Evolutionary conservation across 2,113 vertebrate species (phyloP).

Genomic region (Corydoras sp.): DNA sequence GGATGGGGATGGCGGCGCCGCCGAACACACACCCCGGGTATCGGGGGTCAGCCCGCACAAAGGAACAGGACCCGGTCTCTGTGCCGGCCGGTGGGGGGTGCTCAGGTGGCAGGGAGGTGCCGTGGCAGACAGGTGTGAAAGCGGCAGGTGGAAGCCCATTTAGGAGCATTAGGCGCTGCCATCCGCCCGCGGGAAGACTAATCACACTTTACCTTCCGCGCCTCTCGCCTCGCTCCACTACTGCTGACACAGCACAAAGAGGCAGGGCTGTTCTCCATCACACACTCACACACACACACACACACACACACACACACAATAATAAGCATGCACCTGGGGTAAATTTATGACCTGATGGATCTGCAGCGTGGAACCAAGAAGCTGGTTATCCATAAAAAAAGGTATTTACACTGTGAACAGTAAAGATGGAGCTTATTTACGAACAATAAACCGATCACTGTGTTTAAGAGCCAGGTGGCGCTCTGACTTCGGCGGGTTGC

Average conservation of each 20-base stretch:
- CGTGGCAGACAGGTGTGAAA: constrained; percentile 63
- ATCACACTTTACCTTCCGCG: constrained; percentile 64
- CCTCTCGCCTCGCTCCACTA: constrained; percentile 32
- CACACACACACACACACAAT: constrained; percentile 20
- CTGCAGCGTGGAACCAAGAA: constrained; percentile 39
- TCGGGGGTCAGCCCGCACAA: constrained; percentile 39
- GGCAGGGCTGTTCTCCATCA: constrained; percentile 61
- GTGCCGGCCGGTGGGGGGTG: constrained; percentile 29
- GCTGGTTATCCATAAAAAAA: neutral
- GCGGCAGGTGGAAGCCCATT: constrained; percentile 69
- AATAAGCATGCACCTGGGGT: constrained; percentile 56
- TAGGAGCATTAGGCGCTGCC: constrained; percentile 72
- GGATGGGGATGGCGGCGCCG: constrained; percentile 45
- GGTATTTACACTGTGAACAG: too few species aligned
- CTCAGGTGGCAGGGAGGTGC: constrained; percentile 7
- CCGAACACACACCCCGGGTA: constrained; percentile 55
- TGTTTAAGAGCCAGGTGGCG: too few species aligned
- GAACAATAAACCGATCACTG: too few species aligned
- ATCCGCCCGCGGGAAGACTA: constrained; percentile 60
- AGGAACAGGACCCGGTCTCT: constrained; percentile 41
- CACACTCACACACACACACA: constrained; percentile 47
- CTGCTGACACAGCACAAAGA: constrained; percentile 59
- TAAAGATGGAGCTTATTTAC: too few species aligned
- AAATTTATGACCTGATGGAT: constrained; percentile 65
- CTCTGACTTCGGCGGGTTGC: too few species aligned